Conservation (phyloP, 2,888 invertebrate genomes). For the Thereva unica region DNA sequence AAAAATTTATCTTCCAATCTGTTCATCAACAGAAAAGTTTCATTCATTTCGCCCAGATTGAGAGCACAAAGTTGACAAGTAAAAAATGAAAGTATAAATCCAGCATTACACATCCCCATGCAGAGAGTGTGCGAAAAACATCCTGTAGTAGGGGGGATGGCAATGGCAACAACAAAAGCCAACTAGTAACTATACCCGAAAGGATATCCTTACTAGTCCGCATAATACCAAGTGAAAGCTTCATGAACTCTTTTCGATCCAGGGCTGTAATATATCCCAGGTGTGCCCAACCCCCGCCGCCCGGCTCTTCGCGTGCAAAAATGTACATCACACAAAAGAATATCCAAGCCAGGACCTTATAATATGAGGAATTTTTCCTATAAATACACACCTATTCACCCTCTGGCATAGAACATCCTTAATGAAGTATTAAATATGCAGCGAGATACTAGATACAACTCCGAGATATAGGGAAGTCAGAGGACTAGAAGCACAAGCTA, state of each 20-base stretch:
- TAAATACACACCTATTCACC: constrained; percentile 37
- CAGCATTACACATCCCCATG: not conserved
- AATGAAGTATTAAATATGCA: constrained; percentile 38
- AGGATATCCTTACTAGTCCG: constrained; percentile 29
- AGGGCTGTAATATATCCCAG: constrained; percentile 1
- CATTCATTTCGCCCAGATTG: constrained; percentile 18
- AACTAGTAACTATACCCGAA: constrained; percentile 35
- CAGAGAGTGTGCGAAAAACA: no score
- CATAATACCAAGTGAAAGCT: constrained; percentile 20
- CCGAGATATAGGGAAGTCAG: constrained; percentile 22
- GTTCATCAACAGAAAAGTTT: constrained; percentile 31
- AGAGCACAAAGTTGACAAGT: constrained; percentile 10
- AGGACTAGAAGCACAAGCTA: not conserved
- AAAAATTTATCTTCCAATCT: constrained; percentile 30
- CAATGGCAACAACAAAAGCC: constrained; percentile 29
- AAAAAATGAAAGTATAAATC: constrained; percentile 20
- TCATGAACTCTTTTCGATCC: constrained; percentile 9
- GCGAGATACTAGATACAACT: constrained; percentile 32
- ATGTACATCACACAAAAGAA: constrained; percentile 30
- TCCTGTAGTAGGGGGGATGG: constrained; percentile 3
- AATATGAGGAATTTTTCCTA: constrained; percentile 33
- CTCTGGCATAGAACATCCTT: constrained; percentile 33
- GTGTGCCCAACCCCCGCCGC: not conserved
- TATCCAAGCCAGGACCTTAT: constrained; percentile 18
- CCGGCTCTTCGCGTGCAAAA: not conserved